Evolutionary conservation across 2,888 invertebrate genomes (phyloP), one percentile per base, ranked within the genome.

Genomic region (Chrysodeixis includens): DNA sequence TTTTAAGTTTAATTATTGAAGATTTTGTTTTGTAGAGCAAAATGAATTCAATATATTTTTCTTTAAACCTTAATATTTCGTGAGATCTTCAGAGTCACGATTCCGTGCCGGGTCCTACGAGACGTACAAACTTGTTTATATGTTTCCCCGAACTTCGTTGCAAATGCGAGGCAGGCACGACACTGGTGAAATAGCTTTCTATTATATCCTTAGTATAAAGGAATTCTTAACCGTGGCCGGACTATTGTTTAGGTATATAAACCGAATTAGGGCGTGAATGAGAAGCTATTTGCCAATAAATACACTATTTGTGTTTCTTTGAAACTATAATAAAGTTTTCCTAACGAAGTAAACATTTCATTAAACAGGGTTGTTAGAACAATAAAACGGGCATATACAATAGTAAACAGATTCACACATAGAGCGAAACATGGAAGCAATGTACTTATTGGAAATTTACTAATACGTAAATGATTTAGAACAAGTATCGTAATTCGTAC

Each of bases 231-330:
- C 56, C 44, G 71, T 76, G 56, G 60, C 77, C 74, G 59, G 62
- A 35, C 70, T 70, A 69, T 79, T 75, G 75, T 77, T 75, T 82
- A n/a, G n/a, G n/a, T n/a, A 75, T 62, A 26, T 69, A 73, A 66
- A 75, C 49, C 55, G 30, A 81, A 74, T 76, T 69, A 76, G 66
- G 62, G 65, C 63, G 56, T 81, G 74, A 81, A 83, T 78, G 70
- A 61, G 68, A 20, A 62, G 63, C 66, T 64, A 71, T 81, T 80
- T 67, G 62, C 55, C 56, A 30, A 7, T 70, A 72, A 66, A 66
- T n/a, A 55, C 61, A 64, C 66, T 74, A 72, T 76, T 79, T 63
- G 53, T 30, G 30, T 51, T 56, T 51, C 65, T 60, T 59, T 56
- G n/a, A 40, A 44, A 53, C 16, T 26, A 46, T 16, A 65, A 65